Evolutionary conservation across 2,113 vertebrate species (phyloP), one percentile per base, ranked within the genome.

Genomic region (Thryonomys swinderianus): DNA sequence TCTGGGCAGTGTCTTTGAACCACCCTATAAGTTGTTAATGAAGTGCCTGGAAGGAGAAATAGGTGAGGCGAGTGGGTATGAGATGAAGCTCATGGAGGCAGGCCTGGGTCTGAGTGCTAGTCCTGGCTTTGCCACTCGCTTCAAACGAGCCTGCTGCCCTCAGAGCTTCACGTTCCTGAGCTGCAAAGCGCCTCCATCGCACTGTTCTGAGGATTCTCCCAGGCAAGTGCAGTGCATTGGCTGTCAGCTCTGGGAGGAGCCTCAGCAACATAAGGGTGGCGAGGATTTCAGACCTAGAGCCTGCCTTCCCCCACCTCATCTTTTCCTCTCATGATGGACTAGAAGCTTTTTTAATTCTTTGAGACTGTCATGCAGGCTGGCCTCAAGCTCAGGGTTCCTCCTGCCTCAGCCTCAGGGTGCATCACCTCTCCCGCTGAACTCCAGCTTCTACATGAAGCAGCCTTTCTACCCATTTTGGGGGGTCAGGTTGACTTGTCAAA

Each of bases 191-290:
- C 25, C 27, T 27, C 0, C 32, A 14, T n/a, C 18, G 7, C 48
- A 8, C 1, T 3, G 17, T n/a, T 30, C 34, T 30, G 76, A 45
- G 25, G 25, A 8, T 25, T 25, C 5, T 59, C 1, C 57, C 2
- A 7, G 18, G 0, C 6, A 37, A 34, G n/a, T 62, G 34, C 6
- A 1, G 2, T 3, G 14, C 13, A 2, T 32, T 45, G 40, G 7
- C 40, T 37, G 3, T 64, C 11, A 27, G 21, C 7, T 4, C 30
- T 1, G 9, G 0, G 5, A 21, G 11, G 27, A 7, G n/a, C 0
- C 0, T 48, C 7, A 0, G 37, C 21, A 5, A 30, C 10, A 51
- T 73, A 20, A 13, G 6, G 12, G 23, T 27, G 40, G 48, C 23
- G 55, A 27, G 14, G 23, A 0, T 23, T 40, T 48, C 5, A 17